Evolutionary conservation across 2,113 vertebrate species (phyloP).

Genomic region (Serilophus lunatus): DNA sequence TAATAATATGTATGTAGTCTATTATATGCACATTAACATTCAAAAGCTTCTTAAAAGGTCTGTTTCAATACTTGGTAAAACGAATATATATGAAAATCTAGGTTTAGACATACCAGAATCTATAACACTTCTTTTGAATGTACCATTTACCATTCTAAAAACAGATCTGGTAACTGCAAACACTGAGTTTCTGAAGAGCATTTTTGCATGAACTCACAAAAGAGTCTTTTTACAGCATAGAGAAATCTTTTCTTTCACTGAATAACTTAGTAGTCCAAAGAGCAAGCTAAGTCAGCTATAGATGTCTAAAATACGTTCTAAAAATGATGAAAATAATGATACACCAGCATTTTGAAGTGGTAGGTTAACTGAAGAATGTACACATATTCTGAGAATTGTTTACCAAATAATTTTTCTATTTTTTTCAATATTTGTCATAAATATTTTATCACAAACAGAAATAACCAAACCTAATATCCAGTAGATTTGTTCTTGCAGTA

Average conservation of each 20-base stretch:
- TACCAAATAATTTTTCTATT: neutral
- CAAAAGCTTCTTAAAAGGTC: neutral
- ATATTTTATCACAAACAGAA: neutral
- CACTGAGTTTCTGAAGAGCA: neutral
- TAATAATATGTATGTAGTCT: neutral
- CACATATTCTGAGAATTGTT: neutral
- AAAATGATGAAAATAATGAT: neutral
- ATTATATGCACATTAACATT: neutral
- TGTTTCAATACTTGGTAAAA: neutral
- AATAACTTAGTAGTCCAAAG: neutral
- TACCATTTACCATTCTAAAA: neutral
- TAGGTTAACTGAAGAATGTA: neutral
- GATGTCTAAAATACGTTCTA: neutral
- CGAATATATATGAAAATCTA: neutral
- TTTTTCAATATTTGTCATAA: neutral
- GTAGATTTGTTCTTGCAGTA: neutral
- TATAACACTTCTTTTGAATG: neutral
- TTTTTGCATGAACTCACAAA: neutral
- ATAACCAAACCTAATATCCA: neutral
- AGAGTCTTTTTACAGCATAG: neutral
- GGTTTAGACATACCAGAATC: neutral
- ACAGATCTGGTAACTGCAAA: neutral
- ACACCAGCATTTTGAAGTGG: neutral
- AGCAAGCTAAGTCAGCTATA: neutral
- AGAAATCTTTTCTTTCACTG: neutral